Evolutionary conservation across 1,140 invertebrate species (phyloP).

Genomic region (Catajapyx aquilonaris): DNA sequence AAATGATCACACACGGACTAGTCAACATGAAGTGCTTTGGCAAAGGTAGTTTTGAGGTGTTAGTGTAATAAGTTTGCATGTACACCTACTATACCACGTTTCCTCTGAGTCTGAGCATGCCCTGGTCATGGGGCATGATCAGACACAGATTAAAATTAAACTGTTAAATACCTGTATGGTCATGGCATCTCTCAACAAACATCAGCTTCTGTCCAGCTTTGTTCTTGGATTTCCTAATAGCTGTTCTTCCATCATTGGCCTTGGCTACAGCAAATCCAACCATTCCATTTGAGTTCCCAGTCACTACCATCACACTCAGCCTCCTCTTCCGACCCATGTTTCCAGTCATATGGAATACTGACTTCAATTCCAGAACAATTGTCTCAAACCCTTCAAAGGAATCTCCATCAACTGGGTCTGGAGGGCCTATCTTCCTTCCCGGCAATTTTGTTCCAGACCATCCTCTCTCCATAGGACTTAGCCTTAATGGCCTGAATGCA

Average conservation of each 20-base stretch:
- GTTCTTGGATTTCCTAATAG: conserved; percentile 57
- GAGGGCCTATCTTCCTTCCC: conserved; percentile 66
- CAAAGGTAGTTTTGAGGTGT: no score
- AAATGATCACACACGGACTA: no score
- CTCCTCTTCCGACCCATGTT: conserved; percentile 52
- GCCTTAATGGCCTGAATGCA: conserved; percentile 30
- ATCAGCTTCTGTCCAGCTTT: conserved; percentile 67
- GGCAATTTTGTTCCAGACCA: conserved; percentile 64
- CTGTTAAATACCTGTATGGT: conserved; percentile 56
- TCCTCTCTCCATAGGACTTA: conserved; percentile 64
- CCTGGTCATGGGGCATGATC: no score
- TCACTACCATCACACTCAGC: conserved; percentile 47
- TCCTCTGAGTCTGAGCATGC: no score
- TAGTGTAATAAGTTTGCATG: no score
- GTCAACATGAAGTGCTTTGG: no score
- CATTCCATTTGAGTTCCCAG: conserved; percentile 75
- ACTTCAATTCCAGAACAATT: conserved; percentile 57
- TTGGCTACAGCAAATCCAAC: conserved; percentile 60
- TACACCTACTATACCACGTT: no score
- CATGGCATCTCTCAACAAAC: conserved; percentile 54
- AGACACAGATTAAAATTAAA: no score
- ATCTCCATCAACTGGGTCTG: conserved; percentile 63
- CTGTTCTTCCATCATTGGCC: conserved; percentile 35
- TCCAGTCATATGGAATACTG: conserved; percentile 63
- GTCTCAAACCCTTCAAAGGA: conserved; percentile 73